Percentiles rank a stretch among this genome's conserved stretches.
Evolutionary conservation across 2,888 invertebrate genomes (phyloP).

Genomic region (Apamea crenata): DNA sequence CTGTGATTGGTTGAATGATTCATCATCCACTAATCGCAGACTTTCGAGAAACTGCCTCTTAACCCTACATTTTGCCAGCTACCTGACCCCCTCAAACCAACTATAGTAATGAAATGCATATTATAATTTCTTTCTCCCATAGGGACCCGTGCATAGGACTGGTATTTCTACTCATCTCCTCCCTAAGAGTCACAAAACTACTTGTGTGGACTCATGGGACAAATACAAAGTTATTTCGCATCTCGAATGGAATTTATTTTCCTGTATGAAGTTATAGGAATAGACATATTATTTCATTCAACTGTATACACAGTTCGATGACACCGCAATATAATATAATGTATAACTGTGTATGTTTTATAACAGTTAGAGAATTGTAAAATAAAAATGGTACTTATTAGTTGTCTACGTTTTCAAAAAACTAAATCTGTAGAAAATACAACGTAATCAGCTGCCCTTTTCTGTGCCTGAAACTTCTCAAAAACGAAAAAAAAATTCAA

Average conservation of each 20-base stretch:
- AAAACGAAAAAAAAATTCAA: not conserved
- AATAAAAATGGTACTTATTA: not conserved
- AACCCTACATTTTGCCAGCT: no score
- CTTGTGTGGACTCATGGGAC: constrained; percentile 44
- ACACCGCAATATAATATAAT: not conserved
- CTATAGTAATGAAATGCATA: not conserved
- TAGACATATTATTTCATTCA: constrained; percentile 4
- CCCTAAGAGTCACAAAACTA: constrained; percentile 27
- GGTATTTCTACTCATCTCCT: not conserved
- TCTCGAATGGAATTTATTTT: constrained; percentile 22
- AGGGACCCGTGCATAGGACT: not conserved
- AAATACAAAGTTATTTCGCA: constrained; percentile 16
- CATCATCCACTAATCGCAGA: no score
- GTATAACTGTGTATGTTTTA: not conserved
- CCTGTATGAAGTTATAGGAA: constrained; percentile 12
- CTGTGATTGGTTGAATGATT: no score
- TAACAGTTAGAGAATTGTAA: not conserved
- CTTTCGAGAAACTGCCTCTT: no score
- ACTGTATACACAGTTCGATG: constrained; percentile 17
- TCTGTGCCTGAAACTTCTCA: not conserved
- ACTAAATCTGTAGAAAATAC: not conserved
- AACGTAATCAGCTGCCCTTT: not conserved
- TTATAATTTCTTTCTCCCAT: not conserved
- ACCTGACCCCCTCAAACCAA: not conserved
- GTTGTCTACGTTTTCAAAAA: not conserved